phyloP scores from a whole-genome alignment of 2,888 invertebrate genomes.

The Drosophila neutralis region DNA sequence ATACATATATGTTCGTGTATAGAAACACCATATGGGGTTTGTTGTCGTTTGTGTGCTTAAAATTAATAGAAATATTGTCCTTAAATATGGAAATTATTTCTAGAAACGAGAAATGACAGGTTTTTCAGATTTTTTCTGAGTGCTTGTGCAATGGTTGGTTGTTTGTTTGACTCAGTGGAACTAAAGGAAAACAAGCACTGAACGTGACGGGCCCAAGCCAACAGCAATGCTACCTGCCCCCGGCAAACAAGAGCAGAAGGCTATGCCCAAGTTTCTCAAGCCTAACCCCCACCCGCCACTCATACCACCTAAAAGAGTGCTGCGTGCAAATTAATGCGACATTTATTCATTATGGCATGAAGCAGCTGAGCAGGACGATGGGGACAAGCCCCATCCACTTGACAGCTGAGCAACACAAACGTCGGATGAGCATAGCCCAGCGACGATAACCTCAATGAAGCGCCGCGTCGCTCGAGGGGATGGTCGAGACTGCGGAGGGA shows the following conservation, averaged over 20 bases:
- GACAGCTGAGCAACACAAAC: slow-evolving; percentile 52
- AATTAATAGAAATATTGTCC: background rate
- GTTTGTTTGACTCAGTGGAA: slow-evolving; percentile 48
- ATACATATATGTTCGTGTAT: background rate
- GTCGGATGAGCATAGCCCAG: slow-evolving; percentile 32
- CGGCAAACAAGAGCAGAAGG: background rate
- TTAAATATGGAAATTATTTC: background rate
- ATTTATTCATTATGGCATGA: slow-evolving; percentile 71
- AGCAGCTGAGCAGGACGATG: slow-evolving; percentile 34
- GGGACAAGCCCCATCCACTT: slow-evolving; percentile 35
- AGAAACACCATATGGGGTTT: too few relatives aligned
- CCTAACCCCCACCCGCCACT: background rate
- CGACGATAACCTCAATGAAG: slow-evolving; percentile 49
- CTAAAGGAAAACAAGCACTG: slow-evolving; percentile 43
- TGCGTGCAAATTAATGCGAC: slow-evolving; percentile 74
- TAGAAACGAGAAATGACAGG: background rate
- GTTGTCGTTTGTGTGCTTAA: too few relatives aligned
- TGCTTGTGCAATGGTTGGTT: slow-evolving; percentile 31
- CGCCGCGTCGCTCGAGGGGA: slow-evolving; percentile 3
- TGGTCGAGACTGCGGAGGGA: background rate
- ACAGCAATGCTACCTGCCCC: slow-evolving; percentile 1
- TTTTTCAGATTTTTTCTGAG: background rate
- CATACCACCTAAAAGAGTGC: slow-evolving; percentile 34
- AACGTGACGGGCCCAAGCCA: slow-evolving; percentile 47
- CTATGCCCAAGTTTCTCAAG: background rate